phyloP scores from a whole-genome alignment of 2,888 invertebrate species.

The Cynaeus angustus region DNA sequence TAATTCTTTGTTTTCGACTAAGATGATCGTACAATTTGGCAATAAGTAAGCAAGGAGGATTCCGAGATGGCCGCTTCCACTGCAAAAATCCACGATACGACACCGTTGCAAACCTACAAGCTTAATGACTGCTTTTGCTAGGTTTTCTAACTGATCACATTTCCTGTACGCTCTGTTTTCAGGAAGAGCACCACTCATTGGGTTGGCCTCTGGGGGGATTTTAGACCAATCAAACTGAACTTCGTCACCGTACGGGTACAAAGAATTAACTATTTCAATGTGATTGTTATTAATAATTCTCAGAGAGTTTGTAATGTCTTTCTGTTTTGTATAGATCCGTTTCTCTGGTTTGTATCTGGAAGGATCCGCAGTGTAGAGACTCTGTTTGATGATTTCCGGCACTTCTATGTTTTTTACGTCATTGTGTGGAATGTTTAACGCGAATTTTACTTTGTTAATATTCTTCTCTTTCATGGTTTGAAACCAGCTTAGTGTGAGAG shows the following conservation, averaged over 20 bases:
- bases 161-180: slow-evolving; percentile 83
- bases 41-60: slow-evolving; percentile 87
- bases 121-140: slow-evolving; percentile 83
- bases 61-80: slow-evolving; percentile 95
- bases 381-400: slow-evolving; percentile 74
- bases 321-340: slow-evolving; percentile 84
- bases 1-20: slow-evolving; percentile 94
- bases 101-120: slow-evolving; percentile 75
- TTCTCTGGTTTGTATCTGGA: slow-evolving; percentile 83
- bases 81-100: slow-evolving; percentile 93
- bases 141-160: slow-evolving; percentile 89
- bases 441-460: slow-evolving; percentile 51
- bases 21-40: slow-evolving; percentile 84
- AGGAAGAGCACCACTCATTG: slow-evolving; percentile 85
- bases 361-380: slow-evolving; percentile 86
- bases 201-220: slow-evolving; percentile 84
- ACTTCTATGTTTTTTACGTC: slow-evolving; percentile 48
- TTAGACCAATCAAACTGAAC: slow-evolving; percentile 79
- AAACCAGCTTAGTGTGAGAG: slow-evolving; percentile 80
- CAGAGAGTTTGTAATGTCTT: slow-evolving; percentile 81
- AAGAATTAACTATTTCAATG: slow-evolving; percentile 67
- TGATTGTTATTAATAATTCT: slow-evolving; percentile 71
- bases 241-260: slow-evolving; percentile 69
- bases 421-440: slow-evolving; percentile 7
- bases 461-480: slow-evolving; percentile 64